phyloP scores from a whole-genome alignment of 2,888 invertebrate species.

The Trichopria drosophilae region DNA sequence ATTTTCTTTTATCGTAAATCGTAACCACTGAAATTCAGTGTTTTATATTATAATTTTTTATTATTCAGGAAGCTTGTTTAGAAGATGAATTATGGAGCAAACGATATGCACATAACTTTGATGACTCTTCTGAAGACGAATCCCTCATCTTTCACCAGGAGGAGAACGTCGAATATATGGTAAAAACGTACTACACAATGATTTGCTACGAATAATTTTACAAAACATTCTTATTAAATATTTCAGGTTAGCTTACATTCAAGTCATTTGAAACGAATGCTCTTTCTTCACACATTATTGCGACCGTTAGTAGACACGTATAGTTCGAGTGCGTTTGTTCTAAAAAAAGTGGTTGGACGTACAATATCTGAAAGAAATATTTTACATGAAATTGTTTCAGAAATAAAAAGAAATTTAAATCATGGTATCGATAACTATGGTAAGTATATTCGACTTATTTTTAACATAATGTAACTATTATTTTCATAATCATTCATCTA shows the following conservation, averaged over 20 bases:
- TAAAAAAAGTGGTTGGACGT: conserved; percentile 63
- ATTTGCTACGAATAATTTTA: not conserved
- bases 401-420: conserved; percentile 67
- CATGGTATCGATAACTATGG: conserved; percentile 67
- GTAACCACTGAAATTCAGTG: not conserved
- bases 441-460: too few species aligned
- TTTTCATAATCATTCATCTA: too few species aligned
- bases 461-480: conserved; percentile 1
- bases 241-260: conserved; percentile 49
- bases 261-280: conserved; percentile 58
- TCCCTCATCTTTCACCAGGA: conserved; percentile 28
- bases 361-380: conserved; percentile 69
- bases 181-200: conserved; percentile 35
- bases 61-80: conserved; percentile 49
- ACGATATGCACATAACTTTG: conserved; percentile 61
- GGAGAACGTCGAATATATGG: conserved; percentile 48
- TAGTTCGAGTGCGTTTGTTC: conserved; percentile 65
- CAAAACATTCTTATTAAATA: conserved; percentile 14
- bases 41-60: conserved; percentile 4
- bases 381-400: conserved; percentile 67
- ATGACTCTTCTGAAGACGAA: conserved; percentile 58
- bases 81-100: conserved; percentile 64
- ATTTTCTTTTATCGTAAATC: not conserved
- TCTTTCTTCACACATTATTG: conserved; percentile 64
- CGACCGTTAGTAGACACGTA: conserved; percentile 78